Conservation (phyloP, 2,888 invertebrate genomes). For the Macropis europaea region DNA sequence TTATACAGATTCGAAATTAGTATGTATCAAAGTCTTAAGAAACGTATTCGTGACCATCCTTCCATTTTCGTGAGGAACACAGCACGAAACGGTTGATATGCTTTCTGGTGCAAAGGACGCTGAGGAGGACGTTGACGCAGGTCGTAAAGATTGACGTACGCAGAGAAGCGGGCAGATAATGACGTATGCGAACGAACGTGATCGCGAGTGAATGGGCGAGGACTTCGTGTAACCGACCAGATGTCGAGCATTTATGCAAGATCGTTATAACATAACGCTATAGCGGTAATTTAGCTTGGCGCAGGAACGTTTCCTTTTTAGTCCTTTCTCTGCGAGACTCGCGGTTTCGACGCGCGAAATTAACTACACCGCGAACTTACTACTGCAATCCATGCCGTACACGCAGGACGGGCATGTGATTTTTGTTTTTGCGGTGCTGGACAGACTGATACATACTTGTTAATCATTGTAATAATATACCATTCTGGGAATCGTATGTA, state of each 20-base stretch:
- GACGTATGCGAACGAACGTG: conserved; percentile 29
- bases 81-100: too few relatives aligned
- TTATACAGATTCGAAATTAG: too few relatives aligned
- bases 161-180: conserved; percentile 31
- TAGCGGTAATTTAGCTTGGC: conserved; percentile 38
- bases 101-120: background rate
- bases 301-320: conserved; percentile 49
- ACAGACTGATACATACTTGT: too few relatives aligned
- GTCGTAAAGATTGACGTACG: conserved; percentile 44
- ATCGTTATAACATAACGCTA: conserved; percentile 53
- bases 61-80: too few relatives aligned
- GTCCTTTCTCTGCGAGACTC: conserved; percentile 34
- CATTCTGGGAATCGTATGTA: too few relatives aligned
- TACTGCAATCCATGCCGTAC: too few relatives aligned
- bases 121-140: conserved; percentile 37
- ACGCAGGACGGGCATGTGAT: too few relatives aligned
- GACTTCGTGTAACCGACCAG: conserved; percentile 32
- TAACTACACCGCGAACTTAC: background rate
- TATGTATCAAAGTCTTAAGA: too few relatives aligned
- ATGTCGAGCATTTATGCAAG: conserved; percentile 63
- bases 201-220: conserved; percentile 52
- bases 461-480: too few relatives aligned
- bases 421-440: too few relatives aligned
- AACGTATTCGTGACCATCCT: too few relatives aligned
- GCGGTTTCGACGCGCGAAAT: conserved; percentile 37